These are phyloP conservation scores for Lapara coniferarum DNA, from an alignment of 2,888 invertebrate species.

Conservation along the genomic window DNA sequence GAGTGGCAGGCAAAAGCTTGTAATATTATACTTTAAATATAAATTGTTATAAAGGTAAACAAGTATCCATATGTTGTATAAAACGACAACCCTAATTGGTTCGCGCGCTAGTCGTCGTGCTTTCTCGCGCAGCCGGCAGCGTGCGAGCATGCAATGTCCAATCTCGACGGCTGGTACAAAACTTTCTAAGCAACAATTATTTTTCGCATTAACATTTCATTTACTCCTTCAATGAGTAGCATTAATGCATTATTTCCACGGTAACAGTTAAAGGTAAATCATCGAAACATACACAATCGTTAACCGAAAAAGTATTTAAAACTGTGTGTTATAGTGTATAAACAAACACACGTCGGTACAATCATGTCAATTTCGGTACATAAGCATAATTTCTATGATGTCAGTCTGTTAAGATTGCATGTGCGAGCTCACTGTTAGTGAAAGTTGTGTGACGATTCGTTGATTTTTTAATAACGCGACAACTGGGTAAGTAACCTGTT, in stretches of 20 bases:
- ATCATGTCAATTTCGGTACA: background rate
- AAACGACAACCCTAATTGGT: constrained; percentile 37
- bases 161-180: constrained; percentile 72
- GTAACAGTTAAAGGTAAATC: background rate
- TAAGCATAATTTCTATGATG: constrained; percentile 41
- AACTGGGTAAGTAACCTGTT: constrained; percentile 76
- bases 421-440: constrained; percentile 65
- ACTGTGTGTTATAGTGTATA: background rate
- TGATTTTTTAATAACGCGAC: constrained; percentile 78
- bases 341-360: background rate
- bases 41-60: background rate
- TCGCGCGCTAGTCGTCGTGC: constrained; percentile 61
- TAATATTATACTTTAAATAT: too few relatives aligned
- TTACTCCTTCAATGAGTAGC: constrained; percentile 63
- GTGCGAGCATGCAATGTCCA: constrained; percentile 80
- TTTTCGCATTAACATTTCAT: constrained; percentile 82
- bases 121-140: constrained; percentile 81
- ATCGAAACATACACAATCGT: background rate
- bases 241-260: background rate
- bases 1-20: too few relatives aligned
- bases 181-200: constrained; percentile 83
- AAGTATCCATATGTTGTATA: constrained; percentile 18
- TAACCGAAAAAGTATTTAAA: background rate
- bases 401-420: constrained; percentile 49
- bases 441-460: constrained; percentile 79